Conservation (phyloP, 2,797 vertebrate species). For the Anguilla obscura region DNA sequence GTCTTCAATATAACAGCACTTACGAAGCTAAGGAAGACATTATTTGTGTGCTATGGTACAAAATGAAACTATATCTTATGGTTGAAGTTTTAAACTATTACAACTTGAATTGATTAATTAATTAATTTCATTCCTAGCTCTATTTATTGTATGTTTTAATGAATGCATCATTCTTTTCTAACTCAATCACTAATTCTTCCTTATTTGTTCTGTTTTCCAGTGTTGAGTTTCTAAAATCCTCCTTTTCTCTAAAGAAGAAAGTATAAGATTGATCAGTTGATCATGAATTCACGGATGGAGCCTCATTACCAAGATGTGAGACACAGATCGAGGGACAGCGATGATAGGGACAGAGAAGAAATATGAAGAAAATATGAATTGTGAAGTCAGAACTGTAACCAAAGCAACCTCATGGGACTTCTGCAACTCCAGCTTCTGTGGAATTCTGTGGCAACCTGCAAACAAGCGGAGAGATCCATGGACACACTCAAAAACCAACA, state of each 20-base stretch:
- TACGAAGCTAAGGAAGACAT: not conserved
- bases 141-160: constrained; percentile 9
- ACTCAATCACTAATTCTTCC: constrained; percentile 35
- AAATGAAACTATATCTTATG: not conserved
- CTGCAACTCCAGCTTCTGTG: constrained; percentile 63
- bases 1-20: not conserved
- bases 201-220: constrained; percentile 76
- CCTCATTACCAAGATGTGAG: constrained; percentile 63
- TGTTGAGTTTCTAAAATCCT: constrained; percentile 82
- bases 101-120: constrained; percentile 1
- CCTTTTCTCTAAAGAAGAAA: constrained; percentile 72
- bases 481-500: constrained; percentile 63
- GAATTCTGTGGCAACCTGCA: constrained; percentile 56
- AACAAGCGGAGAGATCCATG: constrained; percentile 71
- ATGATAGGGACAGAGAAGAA: constrained; percentile 56
- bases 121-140: not conserved
- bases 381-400: constrained; percentile 74
- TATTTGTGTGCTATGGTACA: not conserved
- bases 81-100: constrained; percentile 5
- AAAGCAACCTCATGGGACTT: constrained; percentile 80
- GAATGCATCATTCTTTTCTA: not conserved
- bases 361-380: constrained; percentile 45
- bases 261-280: constrained; percentile 66
- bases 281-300: constrained; percentile 71
- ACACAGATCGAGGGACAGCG: constrained; percentile 67